Evolutionary conservation across 2,113 vertebrate species (phyloP), one percentile per base, ranked within the genome.

Genomic region (Desmodus rotundus): DNA sequence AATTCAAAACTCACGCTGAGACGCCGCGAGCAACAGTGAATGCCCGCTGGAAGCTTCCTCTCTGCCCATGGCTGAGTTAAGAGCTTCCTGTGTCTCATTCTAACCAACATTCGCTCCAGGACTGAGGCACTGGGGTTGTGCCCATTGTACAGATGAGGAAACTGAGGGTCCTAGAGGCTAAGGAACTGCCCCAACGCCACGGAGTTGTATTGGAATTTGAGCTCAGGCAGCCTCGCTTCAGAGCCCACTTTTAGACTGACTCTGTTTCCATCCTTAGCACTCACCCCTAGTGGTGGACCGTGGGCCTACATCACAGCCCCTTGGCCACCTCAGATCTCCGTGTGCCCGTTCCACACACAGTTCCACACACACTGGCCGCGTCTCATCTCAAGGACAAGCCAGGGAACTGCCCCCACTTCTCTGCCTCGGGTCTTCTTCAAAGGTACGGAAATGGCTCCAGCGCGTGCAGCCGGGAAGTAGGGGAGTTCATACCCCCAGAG

Each of bases 121-220:
- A 65, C 65, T 13, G 24, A 56, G 68, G 38, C 33, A 0, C 63
- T 3, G 5, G 14, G 24, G 36, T 2, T 12, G 41, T 11, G 67
- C 45, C 76, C 86, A 24, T 19, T 41, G 68, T 9, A 13, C 72
- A 78, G 72, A 68, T 47, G 36, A 31, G 19, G 72, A 96, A 85
- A 26, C 86, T 10, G 90, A 82, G 81, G 31, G 26, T 38, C 67
- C 22, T 3, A 13, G 56, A 33, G 52, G 31, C 58, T 24, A 0
- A 67, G 31, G 22, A 54, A 5, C 50, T 0, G 3, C 9, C 74
- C 67, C 41, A 13, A 2, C 0, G 0, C 17, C 41, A 16, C 10
- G 12, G 4, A 78, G 43, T 24, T 1, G 33, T 11, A 0, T 16
- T 43, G 43, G 65, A 5, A 73, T 50, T 22, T 0, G 9, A 90